These are phyloP conservation scores for Eriosoma lanigerum DNA, from an alignment of 1,140 invertebrate genomes.

Conservation along the genomic window DNA sequence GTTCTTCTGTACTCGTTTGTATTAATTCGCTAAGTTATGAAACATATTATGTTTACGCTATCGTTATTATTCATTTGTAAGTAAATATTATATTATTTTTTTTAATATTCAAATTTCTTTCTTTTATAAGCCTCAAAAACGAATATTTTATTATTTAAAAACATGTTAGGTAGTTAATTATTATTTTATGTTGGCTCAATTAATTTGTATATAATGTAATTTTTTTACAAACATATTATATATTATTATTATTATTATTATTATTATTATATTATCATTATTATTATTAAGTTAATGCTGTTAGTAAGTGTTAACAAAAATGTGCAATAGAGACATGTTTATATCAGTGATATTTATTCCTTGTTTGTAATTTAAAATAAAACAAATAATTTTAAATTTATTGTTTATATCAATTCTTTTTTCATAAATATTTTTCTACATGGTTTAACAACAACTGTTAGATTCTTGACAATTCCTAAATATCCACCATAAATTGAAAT, in stretches of 20 bases:
- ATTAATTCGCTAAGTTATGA: constrained; percentile 1
- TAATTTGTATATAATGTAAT: constrained; percentile 47
- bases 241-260: constrained; percentile 28
- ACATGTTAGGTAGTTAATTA: constrained; percentile 18
- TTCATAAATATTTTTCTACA: constrained; percentile 36
- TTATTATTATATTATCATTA: constrained; percentile 46
- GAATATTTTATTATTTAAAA: constrained; percentile 13
- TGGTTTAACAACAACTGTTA: not conserved
- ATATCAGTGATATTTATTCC: constrained; percentile 47
- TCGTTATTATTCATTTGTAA: constrained; percentile 15
- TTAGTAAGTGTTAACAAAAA: constrained; percentile 40
- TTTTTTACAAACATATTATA: constrained; percentile 26
- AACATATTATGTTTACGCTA: not conserved
- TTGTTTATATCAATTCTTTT: constrained; percentile 13
- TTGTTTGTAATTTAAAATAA: constrained; percentile 49
- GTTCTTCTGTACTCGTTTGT: not conserved
- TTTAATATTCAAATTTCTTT: constrained; percentile 12
- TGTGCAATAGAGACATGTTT: constrained; percentile 49
- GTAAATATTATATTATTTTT: constrained; percentile 24
- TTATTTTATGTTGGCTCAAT: constrained; percentile 48
- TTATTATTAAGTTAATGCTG: constrained; percentile 28
- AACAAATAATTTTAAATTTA: constrained; percentile 36
- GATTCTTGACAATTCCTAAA: not conserved
- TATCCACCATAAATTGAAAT: constrained; percentile 55
- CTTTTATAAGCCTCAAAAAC: constrained; percentile 6